Conservation (phyloP, 2,113 vertebrate species). For the Corythaixoides concolor region DNA sequence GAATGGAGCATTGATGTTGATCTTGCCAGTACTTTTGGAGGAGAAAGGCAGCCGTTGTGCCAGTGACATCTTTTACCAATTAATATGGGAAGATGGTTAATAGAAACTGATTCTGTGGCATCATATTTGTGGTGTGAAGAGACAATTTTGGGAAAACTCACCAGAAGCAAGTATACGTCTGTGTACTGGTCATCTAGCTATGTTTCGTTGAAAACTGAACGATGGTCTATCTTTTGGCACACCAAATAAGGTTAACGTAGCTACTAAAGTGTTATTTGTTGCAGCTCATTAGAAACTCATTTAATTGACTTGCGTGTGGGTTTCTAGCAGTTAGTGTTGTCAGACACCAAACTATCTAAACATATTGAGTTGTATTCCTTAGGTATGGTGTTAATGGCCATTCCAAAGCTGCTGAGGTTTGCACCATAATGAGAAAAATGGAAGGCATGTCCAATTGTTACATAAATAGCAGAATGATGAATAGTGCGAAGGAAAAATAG, state of each 20-base stretch:
- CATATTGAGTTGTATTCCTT: neutral
- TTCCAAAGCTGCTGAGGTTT: constrained; percentile 48
- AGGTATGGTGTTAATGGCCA: neutral
- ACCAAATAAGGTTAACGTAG: neutral
- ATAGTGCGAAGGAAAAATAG: neutral
- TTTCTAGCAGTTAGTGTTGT: neutral
- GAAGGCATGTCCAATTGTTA: neutral
- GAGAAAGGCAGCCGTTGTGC: neutral
- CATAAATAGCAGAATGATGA: neutral
- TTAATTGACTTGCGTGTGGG: neutral
- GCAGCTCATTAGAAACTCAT: neutral
- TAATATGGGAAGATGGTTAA: neutral
- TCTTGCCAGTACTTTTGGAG: neutral
- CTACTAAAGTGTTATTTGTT: neutral
- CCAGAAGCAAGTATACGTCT: neutral
- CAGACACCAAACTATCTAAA: neutral
- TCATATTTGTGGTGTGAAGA: neutral
- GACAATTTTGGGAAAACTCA: neutral
- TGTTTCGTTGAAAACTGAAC: neutral
- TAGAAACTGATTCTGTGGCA: neutral
- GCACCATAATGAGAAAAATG: neutral
- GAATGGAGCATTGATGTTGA: neutral
- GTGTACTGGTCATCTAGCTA: neutral
- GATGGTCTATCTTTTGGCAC: neutral
- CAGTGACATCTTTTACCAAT: neutral